A percentile compares a stretch with the other conserved stretches of the same genome.
Conservation (phyloP, 2,113 vertebrate genomes). For the Kryptolebias marmoratus region DNA sequence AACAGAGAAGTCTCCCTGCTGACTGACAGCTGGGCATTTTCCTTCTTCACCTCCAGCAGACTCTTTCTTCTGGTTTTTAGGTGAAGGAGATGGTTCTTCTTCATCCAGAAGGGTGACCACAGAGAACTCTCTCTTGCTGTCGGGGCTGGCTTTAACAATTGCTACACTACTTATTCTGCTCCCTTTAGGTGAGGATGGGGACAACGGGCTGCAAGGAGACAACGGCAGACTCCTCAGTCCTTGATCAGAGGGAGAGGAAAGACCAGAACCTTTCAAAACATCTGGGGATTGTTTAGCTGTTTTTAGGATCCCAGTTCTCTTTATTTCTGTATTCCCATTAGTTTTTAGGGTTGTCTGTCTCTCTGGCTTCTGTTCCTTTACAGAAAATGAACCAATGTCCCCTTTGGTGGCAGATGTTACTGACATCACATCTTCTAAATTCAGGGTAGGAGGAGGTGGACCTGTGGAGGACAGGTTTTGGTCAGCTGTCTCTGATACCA, state of each 20-base stretch:
- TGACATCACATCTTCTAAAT: neutral
- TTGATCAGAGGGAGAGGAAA: constrained; percentile 18
- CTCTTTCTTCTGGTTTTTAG: constrained; percentile 12
- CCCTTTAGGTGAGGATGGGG: constrained; percentile 28
- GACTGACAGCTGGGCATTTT: neutral
- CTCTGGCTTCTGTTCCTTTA: constrained; percentile 12
- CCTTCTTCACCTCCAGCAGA: neutral
- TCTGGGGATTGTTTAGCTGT: constrained; percentile 2
- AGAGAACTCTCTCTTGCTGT: constrained; percentile 64
- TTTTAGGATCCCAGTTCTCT: constrained; percentile 42
- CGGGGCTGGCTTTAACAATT: constrained; percentile 54
- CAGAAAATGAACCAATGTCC: neutral
- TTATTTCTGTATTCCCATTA: constrained; percentile 34
- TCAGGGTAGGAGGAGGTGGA: neutral
- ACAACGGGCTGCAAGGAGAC: constrained; percentile 15
- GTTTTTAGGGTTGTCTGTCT: neutral
- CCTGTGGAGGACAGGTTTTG: neutral
- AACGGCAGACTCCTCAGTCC: constrained; percentile 19
- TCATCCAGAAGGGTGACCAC: constrained; percentile 62
- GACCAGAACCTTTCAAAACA: neutral
- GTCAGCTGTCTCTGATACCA: neutral
- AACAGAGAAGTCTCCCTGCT: constrained; percentile 1
- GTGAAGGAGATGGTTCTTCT: neutral
- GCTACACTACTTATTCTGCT: constrained; percentile 31
- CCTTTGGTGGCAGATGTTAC: neutral